Percentiles rank a stretch among this genome's conserved stretches.
phyloP scores from a whole-genome alignment of 2,888 invertebrate species.

The Trissolcus brochymenae region DNA sequence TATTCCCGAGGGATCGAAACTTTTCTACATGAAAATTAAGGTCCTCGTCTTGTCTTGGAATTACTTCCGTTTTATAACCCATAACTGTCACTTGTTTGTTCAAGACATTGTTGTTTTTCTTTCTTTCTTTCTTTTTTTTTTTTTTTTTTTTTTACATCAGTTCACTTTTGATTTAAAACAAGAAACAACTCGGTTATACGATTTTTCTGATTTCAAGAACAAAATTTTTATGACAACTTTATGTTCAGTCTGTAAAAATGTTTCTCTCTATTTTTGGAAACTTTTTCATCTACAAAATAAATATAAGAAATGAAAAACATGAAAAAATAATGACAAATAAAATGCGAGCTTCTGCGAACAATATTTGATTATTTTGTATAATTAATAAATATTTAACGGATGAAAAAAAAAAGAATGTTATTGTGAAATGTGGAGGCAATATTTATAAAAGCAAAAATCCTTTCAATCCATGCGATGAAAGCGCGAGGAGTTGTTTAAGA shows the following conservation, averaged over 20 bases:
- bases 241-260: too few relatives aligned
- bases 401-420: too few relatives aligned
- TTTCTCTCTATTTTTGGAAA: not conserved
- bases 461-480: not conserved
- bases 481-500: constrained; percentile 7
- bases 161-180: constrained; percentile 1
- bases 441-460: not conserved
- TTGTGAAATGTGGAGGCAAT: constrained; percentile 2
- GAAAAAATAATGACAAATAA: too few relatives aligned
- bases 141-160: constrained; percentile 23
- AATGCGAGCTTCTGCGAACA: too few relatives aligned
- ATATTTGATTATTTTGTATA: not conserved
- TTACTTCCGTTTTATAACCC: constrained; percentile 22
- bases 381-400: not conserved
- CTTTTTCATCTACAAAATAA: not conserved
- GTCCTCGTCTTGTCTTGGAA: constrained; percentile 32
- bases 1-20: constrained; percentile 45
- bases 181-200: too few relatives aligned
- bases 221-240: too few relatives aligned
- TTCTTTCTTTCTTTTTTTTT: too few relatives aligned
- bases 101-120: constrained; percentile 31
- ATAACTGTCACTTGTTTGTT: constrained; percentile 30
- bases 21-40: constrained; percentile 51
- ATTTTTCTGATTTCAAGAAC: too few relatives aligned
- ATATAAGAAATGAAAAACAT: too few relatives aligned